These are phyloP conservation scores for Sesia apiformis DNA, from an alignment of 2,888 invertebrate species.

Conservation along the genomic window DNA sequence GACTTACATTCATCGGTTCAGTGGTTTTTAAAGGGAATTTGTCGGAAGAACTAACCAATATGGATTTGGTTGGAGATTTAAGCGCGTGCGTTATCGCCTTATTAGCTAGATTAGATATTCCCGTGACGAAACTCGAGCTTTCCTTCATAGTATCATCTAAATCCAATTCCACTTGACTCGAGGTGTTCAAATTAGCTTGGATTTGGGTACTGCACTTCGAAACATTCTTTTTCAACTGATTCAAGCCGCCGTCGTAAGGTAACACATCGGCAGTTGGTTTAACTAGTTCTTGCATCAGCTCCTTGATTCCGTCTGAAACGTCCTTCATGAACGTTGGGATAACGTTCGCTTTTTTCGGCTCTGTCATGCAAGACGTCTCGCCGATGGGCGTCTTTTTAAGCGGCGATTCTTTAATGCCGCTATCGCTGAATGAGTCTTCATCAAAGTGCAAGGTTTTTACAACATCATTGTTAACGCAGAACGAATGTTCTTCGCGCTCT, in stretches of 20 bases:
- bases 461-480: slow-evolving; percentile 30
- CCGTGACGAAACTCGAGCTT: not conserved
- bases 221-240: slow-evolving; percentile 11
- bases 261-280: slow-evolving; percentile 42
- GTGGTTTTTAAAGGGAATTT: too few relatives aligned
- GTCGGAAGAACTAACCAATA: not conserved
- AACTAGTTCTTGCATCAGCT: slow-evolving; percentile 51
- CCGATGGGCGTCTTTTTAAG: slow-evolving; percentile 44
- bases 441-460: slow-evolving; percentile 49
- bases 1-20: not conserved
- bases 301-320: slow-evolving; percentile 44
- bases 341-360: slow-evolving; percentile 31
- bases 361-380: slow-evolving; percentile 33
- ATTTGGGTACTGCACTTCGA: slow-evolving; percentile 40
- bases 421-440: slow-evolving; percentile 33
- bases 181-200: slow-evolving; percentile 42
- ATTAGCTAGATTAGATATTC: not conserved
- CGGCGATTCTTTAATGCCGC: slow-evolving; percentile 21
- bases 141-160: slow-evolving; percentile 4
- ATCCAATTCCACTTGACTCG: slow-evolving; percentile 52
- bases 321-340: slow-evolving; percentile 47
- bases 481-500: slow-evolving; percentile 7
- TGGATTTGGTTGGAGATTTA: not conserved
- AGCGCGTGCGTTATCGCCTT: not conserved
- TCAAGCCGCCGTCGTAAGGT: slow-evolving; percentile 22